Base-by-base conservation (phyloP, 2,113 vertebrate species). In the Sander vitreus region DNA sequence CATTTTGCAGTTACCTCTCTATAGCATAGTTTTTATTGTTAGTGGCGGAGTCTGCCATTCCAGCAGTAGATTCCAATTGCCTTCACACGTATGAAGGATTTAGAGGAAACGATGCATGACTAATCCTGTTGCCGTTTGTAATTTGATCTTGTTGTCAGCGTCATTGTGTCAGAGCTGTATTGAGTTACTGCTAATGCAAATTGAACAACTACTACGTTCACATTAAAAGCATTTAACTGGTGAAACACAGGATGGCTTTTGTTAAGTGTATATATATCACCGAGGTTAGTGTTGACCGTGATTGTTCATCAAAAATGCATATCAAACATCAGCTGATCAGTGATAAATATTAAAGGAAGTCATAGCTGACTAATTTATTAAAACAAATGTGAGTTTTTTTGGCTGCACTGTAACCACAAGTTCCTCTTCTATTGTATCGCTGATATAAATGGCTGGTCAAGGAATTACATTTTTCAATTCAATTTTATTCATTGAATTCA, bases 301-400 rank as follows among this genome's bases (percentile, higher is more conserved):
- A 51, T 11, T 51, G 14, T 25, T 60, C n/a, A 16, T 21, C n/a
- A 43, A 13, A 39, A 57, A 33, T 48, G 12, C 50, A 65, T 25
- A 30, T 13, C 15, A 74, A 48, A 63, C 27, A 25, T n/a, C 3
- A 45, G 73, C 0, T 0, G n/a, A 23, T 10, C 10, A 18, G 2
- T 63, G 55, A 43, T 13, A 23, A 12, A 55, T 5, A 51, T 43
- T 6, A 4, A 47, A 62, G 5, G 3, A 33, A 59, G 14, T 69
- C 25, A 21, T 43, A 9, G 7, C 45, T 13, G n/a, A 53, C 30
- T 43, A 53, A 21, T 45, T 63, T 30, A 51, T 16, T 12, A 16
- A 51, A 62, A 73, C 69, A 71, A 12, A 33, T 5, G 11, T 27
- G 39, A 10, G 36, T 33, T 77, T 66, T 6, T 66, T 66, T 66